Percentiles rank a stretch among this genome's conserved stretches.
These are phyloP conservation scores for Myrmecophaga tridactyla DNA, from an alignment of 2,113 vertebrate genomes.

Conservation along the genomic window DNA sequence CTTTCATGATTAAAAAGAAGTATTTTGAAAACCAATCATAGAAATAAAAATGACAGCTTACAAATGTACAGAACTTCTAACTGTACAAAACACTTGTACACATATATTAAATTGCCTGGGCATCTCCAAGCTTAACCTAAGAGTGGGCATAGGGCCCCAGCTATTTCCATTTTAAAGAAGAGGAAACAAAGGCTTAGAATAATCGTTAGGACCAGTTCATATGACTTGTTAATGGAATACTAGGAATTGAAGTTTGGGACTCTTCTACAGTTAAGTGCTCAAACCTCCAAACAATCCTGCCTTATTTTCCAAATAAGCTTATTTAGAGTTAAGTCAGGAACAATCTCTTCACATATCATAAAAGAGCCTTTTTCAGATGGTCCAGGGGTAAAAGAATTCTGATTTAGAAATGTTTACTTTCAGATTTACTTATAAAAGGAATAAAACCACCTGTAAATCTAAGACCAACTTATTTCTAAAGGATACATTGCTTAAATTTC, in stretches of 20 bases:
- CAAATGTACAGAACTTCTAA: neutral
- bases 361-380: neutral
- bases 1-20: neutral
- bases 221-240: neutral
- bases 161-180: neutral
- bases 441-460: neutral
- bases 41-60: neutral
- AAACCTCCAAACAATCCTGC: neutral
- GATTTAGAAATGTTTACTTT: neutral
- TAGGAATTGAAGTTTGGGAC: neutral
- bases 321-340: neutral
- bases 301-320: neutral
- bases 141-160: neutral
- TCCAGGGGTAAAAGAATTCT: neutral
- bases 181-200: neutral
- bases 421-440: neutral
- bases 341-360: neutral
- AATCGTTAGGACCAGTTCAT: neutral
- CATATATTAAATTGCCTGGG: neutral
- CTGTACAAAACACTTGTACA: neutral
- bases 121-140: neutral
- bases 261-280: neutral
- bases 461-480: constrained; percentile 30
- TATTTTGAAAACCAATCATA: neutral
- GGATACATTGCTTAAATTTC: neutral